These are phyloP conservation scores for Xestia xanthographa DNA, from an alignment of 2,888 invertebrate genomes.

Conservation along the genomic window DNA sequence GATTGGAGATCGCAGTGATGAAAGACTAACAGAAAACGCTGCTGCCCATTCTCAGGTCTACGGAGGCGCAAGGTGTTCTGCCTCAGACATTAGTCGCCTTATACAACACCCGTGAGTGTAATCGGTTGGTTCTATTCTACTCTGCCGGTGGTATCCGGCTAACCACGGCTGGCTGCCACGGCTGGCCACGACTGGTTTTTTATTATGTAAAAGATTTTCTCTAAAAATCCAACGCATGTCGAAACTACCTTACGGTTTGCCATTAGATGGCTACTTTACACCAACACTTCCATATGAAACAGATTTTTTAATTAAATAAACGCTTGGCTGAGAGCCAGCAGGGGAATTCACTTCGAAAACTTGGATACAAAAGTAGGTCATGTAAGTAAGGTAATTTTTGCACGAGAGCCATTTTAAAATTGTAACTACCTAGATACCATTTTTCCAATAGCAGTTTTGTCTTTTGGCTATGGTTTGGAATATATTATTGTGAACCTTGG, in stretches of 20 bases:
- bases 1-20: too few relatives aligned
- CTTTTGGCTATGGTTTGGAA: constrained; percentile 24
- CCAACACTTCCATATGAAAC: constrained; percentile 57
- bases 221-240: constrained; percentile 19
- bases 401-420: constrained; percentile 57
- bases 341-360: constrained; percentile 62
- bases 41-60: too few relatives aligned
- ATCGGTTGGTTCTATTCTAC: too few relatives aligned
- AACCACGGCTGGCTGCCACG: too few relatives aligned
- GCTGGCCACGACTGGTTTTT: too few relatives aligned
- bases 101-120: too few relatives aligned
- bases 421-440: constrained; percentile 44
- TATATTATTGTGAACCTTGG: constrained; percentile 17
- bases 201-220: neutral
- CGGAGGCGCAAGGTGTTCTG: too few relatives aligned
- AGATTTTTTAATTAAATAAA: constrained; percentile 69
- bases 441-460: constrained; percentile 53
- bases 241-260: constrained; percentile 28
- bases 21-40: too few relatives aligned
- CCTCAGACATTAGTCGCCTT: too few relatives aligned
- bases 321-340: constrained; percentile 64
- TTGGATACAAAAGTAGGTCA: constrained; percentile 66
- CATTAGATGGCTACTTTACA: constrained; percentile 50
- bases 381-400: constrained; percentile 65
- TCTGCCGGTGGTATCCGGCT: too few relatives aligned